Evolutionary conservation across 2,888 invertebrate genomes (phyloP).

Genomic region (Lucinisca nassula): DNA sequence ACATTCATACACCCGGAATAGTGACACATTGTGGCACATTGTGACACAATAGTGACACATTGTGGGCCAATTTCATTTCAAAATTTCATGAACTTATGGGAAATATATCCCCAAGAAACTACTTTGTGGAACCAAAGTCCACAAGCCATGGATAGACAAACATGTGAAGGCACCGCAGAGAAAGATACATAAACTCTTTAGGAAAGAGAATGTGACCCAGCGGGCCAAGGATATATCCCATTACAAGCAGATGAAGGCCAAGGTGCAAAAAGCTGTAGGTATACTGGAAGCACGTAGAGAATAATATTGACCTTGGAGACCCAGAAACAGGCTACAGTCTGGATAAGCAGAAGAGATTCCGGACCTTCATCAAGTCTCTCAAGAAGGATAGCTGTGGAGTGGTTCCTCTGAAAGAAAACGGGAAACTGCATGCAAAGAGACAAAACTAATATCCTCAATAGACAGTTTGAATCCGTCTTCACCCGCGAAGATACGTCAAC

Average conservation of each 20-base stretch:
- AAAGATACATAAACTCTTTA: neutral
- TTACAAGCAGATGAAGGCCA: neutral
- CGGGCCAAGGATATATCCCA: neutral
- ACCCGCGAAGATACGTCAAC: no score
- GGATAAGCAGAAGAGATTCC: slow-evolving; percentile 12
- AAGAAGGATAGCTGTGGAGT: no score
- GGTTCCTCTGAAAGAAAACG: no score
- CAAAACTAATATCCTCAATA: no score
- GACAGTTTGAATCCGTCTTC: no score
- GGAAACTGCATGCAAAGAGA: no score
- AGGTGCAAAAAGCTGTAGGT: slow-evolving; percentile 1
- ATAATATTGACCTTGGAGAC: neutral
- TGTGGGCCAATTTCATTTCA: neutral
- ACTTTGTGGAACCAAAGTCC: neutral
- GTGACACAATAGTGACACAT: no score
- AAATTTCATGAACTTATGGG: neutral
- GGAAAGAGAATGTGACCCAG: neutral
- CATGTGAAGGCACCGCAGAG: neutral
- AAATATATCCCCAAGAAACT: neutral
- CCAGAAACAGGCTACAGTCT: no score
- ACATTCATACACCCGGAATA: no score
- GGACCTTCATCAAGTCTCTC: neutral
- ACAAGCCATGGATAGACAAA: neutral
- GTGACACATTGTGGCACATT: no score
- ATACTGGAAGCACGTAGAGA: slow-evolving; percentile 1